These are phyloP conservation scores for Daptonema setosum DNA, from an alignment of 2,888 invertebrate genomes.

Conservation along the genomic window DNA sequence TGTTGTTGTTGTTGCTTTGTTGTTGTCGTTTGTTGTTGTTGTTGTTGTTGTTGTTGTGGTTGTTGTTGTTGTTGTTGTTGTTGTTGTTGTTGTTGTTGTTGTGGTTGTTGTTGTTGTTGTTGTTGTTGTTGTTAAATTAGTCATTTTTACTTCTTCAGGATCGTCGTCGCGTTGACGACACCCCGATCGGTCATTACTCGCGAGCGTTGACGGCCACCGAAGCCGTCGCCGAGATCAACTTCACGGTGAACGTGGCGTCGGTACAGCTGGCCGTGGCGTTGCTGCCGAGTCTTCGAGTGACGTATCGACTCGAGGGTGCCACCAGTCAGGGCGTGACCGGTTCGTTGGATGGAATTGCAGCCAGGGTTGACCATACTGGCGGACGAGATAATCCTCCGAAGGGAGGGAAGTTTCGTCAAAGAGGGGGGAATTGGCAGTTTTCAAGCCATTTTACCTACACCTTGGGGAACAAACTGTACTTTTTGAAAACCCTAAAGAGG, in stretches of 20 bases:
- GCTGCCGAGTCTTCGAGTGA: conserved; percentile 82
- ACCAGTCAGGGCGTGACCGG: conserved; percentile 61
- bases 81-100: conserved; percentile 84
- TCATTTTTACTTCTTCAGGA: not conserved
- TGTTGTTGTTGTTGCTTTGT: not conserved
- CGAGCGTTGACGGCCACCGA: not conserved
- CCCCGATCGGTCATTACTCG: not conserved
- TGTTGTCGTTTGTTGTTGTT: not conserved
- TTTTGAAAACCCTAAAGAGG: too few species aligned
- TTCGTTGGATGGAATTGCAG: too few species aligned
- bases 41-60: conserved; percentile 15
- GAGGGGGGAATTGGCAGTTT: too few species aligned
- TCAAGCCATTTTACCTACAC: too few species aligned
- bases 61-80: conserved; percentile 50
- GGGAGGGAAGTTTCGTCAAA: too few species aligned
- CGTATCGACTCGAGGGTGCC: conserved; percentile 83
- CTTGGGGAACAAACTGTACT: too few species aligned
- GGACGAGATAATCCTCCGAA: too few species aligned
- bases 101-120: conserved; percentile 76
- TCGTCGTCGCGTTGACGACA: too few species aligned
- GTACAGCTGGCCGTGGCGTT: conserved; percentile 77
- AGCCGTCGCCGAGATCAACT: conserved; percentile 9
- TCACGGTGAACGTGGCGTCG: conserved; percentile 34
- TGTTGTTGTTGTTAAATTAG: conserved; percentile 73
- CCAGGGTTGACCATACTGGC: too few species aligned